Base-by-base conservation (phyloP, 2,888 invertebrate species). In the Sicus ferrugineus region DNA sequence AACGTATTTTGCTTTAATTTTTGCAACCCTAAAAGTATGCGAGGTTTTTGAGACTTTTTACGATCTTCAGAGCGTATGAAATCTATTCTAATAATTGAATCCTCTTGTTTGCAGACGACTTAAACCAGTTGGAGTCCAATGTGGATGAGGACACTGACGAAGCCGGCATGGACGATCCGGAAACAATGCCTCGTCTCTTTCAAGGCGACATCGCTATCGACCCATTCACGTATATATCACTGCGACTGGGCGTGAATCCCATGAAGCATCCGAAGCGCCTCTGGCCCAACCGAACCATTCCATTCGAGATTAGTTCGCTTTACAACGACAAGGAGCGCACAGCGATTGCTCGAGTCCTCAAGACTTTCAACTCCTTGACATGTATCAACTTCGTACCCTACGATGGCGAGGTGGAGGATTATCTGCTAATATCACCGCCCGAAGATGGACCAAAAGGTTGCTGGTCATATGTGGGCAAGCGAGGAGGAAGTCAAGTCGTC, bases 391-490 rank as follows among this genome's bases (percentile, higher is more conserved):
- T 91, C 76, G 86, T 89, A 9, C 90, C 90, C 0, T 91, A 90
- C 88, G 87, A 91, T 76, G 90, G 90, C 0, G 88, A 88, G 73
- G 82, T 83, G 7, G 88, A 89, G 70, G 91, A 91, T 76, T 91
- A 89, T 75, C 79, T 91, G 14, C 80, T 90, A 4, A 90, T 91
- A 59, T 89, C 90, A 88, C 90, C 91, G 0, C 83, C 83, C 0
- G 88, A 89, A 34, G 88, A 90, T 75, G 89, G 88, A 73, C 91
- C 91, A 0, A 86, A 88, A 74, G 89, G 93, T 16, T 93, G 93
- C 80, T 93, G 92, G 89, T 93, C 93, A 0, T 92, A 90, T 77
- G 91, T 93, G 2, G 93, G 93, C 0, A 86, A 89, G 75, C 88
- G 88, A 52, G 93, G 93, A 0, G 93, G 93, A 0, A 88, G 90